phyloP scores from a whole-genome alignment of 2,797 vertebrate genomes.

The Girardinus metallicus region DNA sequence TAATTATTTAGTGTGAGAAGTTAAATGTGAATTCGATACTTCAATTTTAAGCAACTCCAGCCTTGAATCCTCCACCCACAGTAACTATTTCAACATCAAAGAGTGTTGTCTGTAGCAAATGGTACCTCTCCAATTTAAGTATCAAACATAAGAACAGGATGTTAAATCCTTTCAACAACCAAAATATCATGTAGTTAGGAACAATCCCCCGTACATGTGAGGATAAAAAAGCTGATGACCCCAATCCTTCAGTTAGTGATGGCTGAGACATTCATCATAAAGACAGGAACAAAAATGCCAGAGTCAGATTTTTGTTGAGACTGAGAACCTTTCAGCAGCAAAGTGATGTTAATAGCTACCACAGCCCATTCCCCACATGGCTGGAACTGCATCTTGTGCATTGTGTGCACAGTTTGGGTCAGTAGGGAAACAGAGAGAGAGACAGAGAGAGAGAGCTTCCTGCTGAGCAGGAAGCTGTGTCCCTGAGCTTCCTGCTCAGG shows the following conservation, averaged over 20 bases:
- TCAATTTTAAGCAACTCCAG: not conserved
- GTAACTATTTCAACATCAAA: not conserved
- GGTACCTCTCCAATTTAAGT: not conserved
- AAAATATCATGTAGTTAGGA: not conserved
- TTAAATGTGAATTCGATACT: not conserved
- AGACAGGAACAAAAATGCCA: slow-evolving; percentile 12
- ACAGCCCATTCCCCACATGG: not conserved
- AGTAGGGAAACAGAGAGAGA: slow-evolving; percentile 2
- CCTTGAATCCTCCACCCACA: not conserved
- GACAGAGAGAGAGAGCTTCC: not conserved
- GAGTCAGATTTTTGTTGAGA: not conserved
- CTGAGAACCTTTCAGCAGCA: not conserved
- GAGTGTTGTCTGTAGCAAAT: not conserved
- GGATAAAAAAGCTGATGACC: slow-evolving; percentile 29
- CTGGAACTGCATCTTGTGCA: slow-evolving; percentile 4
- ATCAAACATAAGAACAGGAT: not conserved
- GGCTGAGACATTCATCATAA: slow-evolving; percentile 7
- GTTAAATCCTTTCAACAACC: not conserved
- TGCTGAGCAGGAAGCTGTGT: too few species aligned
- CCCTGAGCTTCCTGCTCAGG: slow-evolving; percentile 16
- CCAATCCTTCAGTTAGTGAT: slow-evolving; percentile 27
- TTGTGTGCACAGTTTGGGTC: slow-evolving; percentile 8
- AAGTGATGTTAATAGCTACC: slow-evolving; percentile 7
- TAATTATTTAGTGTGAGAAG: not conserved
- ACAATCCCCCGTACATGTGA: slow-evolving; percentile 10